Evolutionary conservation across 2,888 invertebrate species (phyloP).

Genomic region (Neuroscelio doddi): DNA sequence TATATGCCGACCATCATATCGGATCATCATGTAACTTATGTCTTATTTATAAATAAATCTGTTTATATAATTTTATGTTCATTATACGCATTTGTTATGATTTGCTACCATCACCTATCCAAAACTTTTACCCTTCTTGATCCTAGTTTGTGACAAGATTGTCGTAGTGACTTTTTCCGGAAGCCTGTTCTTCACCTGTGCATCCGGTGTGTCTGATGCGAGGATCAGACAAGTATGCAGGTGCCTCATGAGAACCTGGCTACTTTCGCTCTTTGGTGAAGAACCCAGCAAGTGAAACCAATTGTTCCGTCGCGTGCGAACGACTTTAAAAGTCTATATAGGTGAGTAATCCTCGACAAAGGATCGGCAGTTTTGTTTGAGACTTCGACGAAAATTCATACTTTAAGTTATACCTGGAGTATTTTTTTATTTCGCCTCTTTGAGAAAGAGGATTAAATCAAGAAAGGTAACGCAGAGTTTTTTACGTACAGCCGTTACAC

Average conservation of each 20-base stretch:
- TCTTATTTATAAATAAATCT: conserved; percentile 66
- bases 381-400: conserved; percentile 40
- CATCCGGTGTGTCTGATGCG: conserved; percentile 66
- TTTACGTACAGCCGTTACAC: no score
- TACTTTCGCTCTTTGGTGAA: conserved; percentile 66
- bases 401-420: no score
- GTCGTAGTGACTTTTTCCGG: conserved; percentile 30
- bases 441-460: no score
- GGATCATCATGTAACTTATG: conserved; percentile 64
- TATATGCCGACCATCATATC: conserved; percentile 50
- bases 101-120: conserved; percentile 38
- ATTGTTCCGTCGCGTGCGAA: conserved; percentile 69
- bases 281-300: conserved; percentile 61
- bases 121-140: conserved; percentile 32
- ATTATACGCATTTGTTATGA: conserved; percentile 17
- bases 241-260: conserved; percentile 33
- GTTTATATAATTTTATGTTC: conserved; percentile 47
- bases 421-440: no score
- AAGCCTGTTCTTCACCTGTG: conserved; percentile 57
- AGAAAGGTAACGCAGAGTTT: no score
- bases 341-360: conserved; percentile 48
- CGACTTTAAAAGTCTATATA: conserved; percentile 63
- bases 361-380: conserved; percentile 59
- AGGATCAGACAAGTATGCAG: no score
- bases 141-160: conserved; percentile 20